Base-by-base conservation (phyloP, 2,888 invertebrate genomes). In the Papilio elwesi region DNA sequence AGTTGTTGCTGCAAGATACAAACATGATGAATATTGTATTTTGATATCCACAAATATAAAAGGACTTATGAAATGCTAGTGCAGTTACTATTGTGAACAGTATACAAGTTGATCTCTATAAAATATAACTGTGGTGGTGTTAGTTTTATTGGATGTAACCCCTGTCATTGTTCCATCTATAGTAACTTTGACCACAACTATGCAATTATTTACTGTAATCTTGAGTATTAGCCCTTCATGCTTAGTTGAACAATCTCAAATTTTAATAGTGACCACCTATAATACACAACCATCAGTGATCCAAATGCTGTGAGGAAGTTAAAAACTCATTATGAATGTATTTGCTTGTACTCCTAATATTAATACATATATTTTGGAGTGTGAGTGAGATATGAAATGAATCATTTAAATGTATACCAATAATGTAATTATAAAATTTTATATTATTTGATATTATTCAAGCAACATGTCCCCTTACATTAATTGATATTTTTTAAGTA, bases 281-380 rank as follows among this genome's bases (percentile, higher is more conserved):
- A 4, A 26, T 2, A 26, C 26, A 26, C 88, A 77, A 74, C 52
- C 82, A 86, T 38, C 86, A 84, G 85, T 79, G 85, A 91, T 91
- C 91, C 91, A 91, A 91, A 91, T 89, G 90, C 87, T 87, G 85
- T 85, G 87, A 88, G 86, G 84, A 82, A 87, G 85, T 86, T 86
- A 85, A 83, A 87, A 87, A 89, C 85, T 84, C 85, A 85, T 88
- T 87, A 85, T 83, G 84, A 86, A 84, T 84, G 84, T 83, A 85
- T 86, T 87, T 87, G 86, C 85, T 85, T 88, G 86, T 89, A 88
- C 84, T 88, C 86, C 86, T 83, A 82, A 83, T 85, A 86, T 88
- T 83, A 83, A 85, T 83, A 83, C 84, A 83, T 83, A 85, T 87
- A 85, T 88, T 87, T 87, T 85, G 84, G 81, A 84, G 82, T 86